Percentiles rank a stretch among this genome's conserved stretches.
phyloP scores from a whole-genome alignment of 1,140 invertebrate species.

The Pogonus chalceus region DNA sequence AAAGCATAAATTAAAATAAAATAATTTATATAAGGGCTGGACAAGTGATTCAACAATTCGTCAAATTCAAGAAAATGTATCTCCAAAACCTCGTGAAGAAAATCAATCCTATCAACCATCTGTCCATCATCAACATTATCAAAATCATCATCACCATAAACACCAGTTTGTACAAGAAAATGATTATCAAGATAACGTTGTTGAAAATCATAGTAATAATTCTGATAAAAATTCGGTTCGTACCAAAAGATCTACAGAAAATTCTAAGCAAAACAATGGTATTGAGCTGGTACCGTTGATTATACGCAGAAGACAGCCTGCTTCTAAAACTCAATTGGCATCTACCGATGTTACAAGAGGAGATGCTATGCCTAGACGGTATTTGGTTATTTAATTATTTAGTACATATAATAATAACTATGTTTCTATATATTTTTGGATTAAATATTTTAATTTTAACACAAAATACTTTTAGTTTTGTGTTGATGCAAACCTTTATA shows the following conservation, averaged over 20 bases:
- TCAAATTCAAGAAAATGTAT: slow-evolving; percentile 32
- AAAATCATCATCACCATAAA: not conserved
- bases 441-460: too few relatives aligned
- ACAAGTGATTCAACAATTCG: slow-evolving; percentile 36
- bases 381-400: too few relatives aligned
- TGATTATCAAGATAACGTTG: not conserved
- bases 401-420: too few relatives aligned
- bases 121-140: not conserved
- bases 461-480: too few relatives aligned
- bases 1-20: too few relatives aligned
- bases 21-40: slow-evolving; percentile 35
- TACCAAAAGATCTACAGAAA: slow-evolving; percentile 38
- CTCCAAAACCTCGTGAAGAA: too few relatives aligned
- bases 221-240: slow-evolving; percentile 12
- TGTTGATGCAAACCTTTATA: too few relatives aligned
- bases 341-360: slow-evolving; percentile 48
- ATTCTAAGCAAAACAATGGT: slow-evolving; percentile 45
- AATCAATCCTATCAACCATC: too few relatives aligned
- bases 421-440: too few relatives aligned
- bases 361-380: not conserved
- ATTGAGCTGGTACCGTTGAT: slow-evolving; percentile 58
- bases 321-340: slow-evolving; percentile 34
- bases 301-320: slow-evolving; percentile 37
- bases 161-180: not conserved
- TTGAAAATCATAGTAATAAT: not conserved